These are phyloP conservation scores for Oxystoma pomonae DNA, from an alignment of 2,888 invertebrate genomes.

Conservation along the genomic window DNA sequence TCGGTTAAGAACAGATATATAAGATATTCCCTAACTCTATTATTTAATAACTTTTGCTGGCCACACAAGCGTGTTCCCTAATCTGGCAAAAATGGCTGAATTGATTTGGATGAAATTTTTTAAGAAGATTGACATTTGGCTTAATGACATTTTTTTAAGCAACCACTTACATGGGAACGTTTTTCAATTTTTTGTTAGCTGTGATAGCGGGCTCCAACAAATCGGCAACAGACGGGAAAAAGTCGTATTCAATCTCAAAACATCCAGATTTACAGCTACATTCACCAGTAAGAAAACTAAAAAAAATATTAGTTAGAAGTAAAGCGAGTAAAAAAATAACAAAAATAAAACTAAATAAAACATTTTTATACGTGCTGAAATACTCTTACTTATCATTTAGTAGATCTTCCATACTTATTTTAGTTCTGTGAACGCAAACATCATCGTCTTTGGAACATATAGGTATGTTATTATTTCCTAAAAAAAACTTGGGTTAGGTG, in stretches of 20 bases:
- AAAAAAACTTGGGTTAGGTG: not conserved
- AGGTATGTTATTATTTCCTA: not conserved
- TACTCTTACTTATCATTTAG: not conserved
- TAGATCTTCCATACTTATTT: not conserved
- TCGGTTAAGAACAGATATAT: too few relatives aligned
- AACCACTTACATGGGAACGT: not conserved
- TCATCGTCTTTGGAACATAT: not conserved
- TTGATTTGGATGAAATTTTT: too few relatives aligned
- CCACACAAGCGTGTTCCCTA: too few relatives aligned
- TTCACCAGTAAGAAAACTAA: not conserved
- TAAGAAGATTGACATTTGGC: too few relatives aligned
- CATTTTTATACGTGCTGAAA: too few relatives aligned
- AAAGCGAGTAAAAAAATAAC: too few relatives aligned
- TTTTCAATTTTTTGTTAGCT: not conserved
- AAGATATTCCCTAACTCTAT: too few relatives aligned
- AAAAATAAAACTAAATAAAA: too few relatives aligned
- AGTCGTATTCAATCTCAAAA: not conserved
- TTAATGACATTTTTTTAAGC: too few relatives aligned
- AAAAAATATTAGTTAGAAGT: too few relatives aligned
- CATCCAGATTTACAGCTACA: not conserved
- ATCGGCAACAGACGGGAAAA: not conserved
- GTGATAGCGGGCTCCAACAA: not conserved
- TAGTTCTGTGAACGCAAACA: not conserved
- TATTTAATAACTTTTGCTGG: too few relatives aligned
- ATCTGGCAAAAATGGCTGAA: too few relatives aligned